A percentile compares a stretch with the other conserved stretches of the same genome.
These are phyloP conservation scores for Elysia chlorotica DNA, from an alignment of 1,140 invertebrate genomes.

Conservation along the genomic window DNA sequence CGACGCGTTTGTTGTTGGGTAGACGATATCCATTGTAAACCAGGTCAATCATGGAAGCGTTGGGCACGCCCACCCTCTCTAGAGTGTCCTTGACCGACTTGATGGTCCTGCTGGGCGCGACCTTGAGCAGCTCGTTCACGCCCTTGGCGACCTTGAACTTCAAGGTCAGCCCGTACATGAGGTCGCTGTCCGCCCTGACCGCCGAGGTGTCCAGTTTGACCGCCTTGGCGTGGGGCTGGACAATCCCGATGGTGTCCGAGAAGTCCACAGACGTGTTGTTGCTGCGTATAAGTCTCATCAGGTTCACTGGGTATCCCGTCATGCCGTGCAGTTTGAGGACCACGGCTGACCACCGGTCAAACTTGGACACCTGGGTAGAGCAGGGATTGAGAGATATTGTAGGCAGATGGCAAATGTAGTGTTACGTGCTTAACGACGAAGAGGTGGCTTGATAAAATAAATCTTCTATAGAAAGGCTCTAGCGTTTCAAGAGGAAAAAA, in stretches of 20 bases:
- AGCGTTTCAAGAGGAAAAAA: too few relatives aligned
- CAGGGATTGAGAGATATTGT: too few relatives aligned
- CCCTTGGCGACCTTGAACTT: slow-evolving; percentile 42
- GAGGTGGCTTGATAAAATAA: too few relatives aligned
- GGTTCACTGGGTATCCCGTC: slow-evolving; percentile 48
- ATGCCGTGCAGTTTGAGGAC: slow-evolving; percentile 51
- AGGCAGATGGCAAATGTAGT: too few relatives aligned
- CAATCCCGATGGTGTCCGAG: slow-evolving; percentile 37
- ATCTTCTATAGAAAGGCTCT: too few relatives aligned
- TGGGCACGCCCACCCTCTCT: slow-evolving; percentile 48
- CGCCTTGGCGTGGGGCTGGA: slow-evolving; percentile 11
- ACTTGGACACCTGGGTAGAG: slow-evolving; percentile 37
- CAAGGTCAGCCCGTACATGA: slow-evolving; percentile 44
- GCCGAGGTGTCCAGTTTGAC: slow-evolving; percentile 41
- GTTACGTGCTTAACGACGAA: too few relatives aligned
- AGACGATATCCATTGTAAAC: slow-evolving; percentile 34
- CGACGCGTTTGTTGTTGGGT: slow-evolving; percentile 34
- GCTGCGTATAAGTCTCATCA: slow-evolving; percentile 39
- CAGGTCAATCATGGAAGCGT: slow-evolving; percentile 45
- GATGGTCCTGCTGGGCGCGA: slow-evolving; percentile 36
- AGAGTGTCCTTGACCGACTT: slow-evolving; percentile 41
- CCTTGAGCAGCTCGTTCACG: slow-evolving; percentile 43
- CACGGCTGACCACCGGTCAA: slow-evolving; percentile 51
- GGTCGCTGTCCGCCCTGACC: slow-evolving; percentile 37
- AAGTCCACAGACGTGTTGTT: slow-evolving; percentile 35